Evolutionary conservation across 2,113 vertebrate species (phyloP), one percentile per base, ranked within the genome.

Genomic region (Ageneiosus marmoratus): DNA sequence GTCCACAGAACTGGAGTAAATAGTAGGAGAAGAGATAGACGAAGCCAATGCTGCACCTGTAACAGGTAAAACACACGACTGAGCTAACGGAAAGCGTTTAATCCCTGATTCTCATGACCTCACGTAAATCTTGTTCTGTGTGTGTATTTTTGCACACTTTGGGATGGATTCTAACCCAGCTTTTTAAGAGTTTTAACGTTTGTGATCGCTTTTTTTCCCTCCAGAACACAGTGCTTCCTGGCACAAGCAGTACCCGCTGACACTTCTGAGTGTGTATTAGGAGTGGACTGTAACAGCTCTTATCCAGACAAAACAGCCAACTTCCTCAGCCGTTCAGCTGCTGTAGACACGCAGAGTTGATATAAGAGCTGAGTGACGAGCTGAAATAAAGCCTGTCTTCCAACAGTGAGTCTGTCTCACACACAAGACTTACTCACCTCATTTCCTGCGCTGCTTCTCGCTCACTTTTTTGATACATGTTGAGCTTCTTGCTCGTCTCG

Each of bases 1-100:
- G 96, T 75, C 96, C 97, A 34, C 96, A 98, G 92, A 99, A 99
- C 88, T 99, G 97, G 62, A 97, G 88, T 88, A 99, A 92, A 88
- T 99, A 97, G 83, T 99, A 99, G 6, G 90, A 84, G 87, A 97
- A 96, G 34, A 96, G 94, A 86, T 98, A 99, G 15, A 20, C 82
- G 0, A 87, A 88, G 41, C 94, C 93, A 91, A 97, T 93, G 70
- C 86, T 93, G 29, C 91, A 86, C 89, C 96, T 98, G 90, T 1
- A 86, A 41, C 27, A 74, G 70, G 29, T 4, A 20, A 89, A 91
- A 89, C 79, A 67, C 27, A 70, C 29, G 5, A 13, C 46, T 74
- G n/a, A 74, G 18, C n/a, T 51, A 51, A 73, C 24, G 24, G 18
- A 70, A 70, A 27, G 9, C 3, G 6, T 22, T 44, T 10, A 1